These are phyloP conservation scores for Poecilobothrus nobilitatus DNA, from an alignment of 2,888 invertebrate genomes.

Conservation along the genomic window DNA sequence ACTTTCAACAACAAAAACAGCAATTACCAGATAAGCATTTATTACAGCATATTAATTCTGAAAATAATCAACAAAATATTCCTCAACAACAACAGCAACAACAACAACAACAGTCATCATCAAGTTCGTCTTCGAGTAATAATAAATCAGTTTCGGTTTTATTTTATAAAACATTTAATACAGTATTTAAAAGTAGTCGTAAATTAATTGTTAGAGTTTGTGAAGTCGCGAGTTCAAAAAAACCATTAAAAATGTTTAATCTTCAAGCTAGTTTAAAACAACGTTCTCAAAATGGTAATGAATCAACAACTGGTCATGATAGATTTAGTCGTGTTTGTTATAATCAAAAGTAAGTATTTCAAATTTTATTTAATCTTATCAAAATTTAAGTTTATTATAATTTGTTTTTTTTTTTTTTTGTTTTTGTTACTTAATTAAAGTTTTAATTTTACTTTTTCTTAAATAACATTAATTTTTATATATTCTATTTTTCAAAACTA, in stretches of 20 bases:
- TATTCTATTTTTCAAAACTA: no score
- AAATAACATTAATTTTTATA: neutral
- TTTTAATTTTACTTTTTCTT: neutral
- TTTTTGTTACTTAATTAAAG: neutral
- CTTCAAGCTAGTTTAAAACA: constrained; percentile 60
- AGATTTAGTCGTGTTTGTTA: constrained; percentile 63
- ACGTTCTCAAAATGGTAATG: constrained; percentile 49
- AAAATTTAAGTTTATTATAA: neutral
- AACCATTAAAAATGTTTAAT: constrained; percentile 60
- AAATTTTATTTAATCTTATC: neutral
- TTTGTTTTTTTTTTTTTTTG: neutral
- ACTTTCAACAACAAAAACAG: constrained; percentile 8
- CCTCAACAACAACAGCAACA: constrained; percentile 13
- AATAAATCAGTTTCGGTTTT: constrained; percentile 41
- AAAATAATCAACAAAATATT: neutral
- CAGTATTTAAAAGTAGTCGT: constrained; percentile 44
- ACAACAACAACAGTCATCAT: constrained; percentile 10
- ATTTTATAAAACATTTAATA: constrained; percentile 44
- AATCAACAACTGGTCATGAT: constrained; percentile 67
- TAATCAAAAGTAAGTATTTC: constrained; percentile 43
- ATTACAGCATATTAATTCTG: neutral
- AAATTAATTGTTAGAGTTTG: constrained; percentile 45
- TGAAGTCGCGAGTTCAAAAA: constrained; percentile 44
- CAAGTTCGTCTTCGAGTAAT: constrained; percentile 24
- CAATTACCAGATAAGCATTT: neutral